Conservation (phyloP, 2,797 vertebrate species). For the Lates japonicus region DNA sequence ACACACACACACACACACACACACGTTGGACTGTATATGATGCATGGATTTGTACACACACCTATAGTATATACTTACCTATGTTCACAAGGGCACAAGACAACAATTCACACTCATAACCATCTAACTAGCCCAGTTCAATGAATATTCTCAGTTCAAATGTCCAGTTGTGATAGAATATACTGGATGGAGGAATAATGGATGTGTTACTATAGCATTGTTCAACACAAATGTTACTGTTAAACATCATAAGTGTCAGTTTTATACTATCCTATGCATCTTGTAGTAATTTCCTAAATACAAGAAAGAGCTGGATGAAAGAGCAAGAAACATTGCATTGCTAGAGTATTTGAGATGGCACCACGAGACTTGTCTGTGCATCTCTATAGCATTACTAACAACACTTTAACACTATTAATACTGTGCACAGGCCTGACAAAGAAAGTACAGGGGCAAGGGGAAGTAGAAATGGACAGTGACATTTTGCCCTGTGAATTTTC, state of each 20-base stretch:
- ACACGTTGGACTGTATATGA: not conserved
- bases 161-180: no score
- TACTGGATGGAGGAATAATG: not conserved
- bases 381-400: not conserved
- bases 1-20: conserved; percentile 14
- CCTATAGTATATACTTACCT: no score
- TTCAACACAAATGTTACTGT: not conserved
- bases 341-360: not conserved
- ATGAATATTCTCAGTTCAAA: not conserved
- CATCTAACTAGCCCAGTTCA: no score
- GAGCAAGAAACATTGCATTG: not conserved
- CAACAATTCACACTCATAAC: no score
- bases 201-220: not conserved
- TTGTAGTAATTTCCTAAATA: no score
- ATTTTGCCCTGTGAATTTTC: no score
- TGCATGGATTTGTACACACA: no score
- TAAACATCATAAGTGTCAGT: no score
- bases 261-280: not conserved
- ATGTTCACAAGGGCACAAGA: no score
- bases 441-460: not conserved
- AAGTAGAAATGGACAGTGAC: not conserved
- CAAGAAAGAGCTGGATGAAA: conserved; percentile 1
- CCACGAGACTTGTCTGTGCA: not conserved
- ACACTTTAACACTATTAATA: not conserved
- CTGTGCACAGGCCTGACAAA: not conserved